A percentile compares a stretch with the other conserved stretches of the same genome.
Evolutionary conservation across 2,888 invertebrate species (phyloP).

Genomic region (Cataglyphis rosenhaueri): DNA sequence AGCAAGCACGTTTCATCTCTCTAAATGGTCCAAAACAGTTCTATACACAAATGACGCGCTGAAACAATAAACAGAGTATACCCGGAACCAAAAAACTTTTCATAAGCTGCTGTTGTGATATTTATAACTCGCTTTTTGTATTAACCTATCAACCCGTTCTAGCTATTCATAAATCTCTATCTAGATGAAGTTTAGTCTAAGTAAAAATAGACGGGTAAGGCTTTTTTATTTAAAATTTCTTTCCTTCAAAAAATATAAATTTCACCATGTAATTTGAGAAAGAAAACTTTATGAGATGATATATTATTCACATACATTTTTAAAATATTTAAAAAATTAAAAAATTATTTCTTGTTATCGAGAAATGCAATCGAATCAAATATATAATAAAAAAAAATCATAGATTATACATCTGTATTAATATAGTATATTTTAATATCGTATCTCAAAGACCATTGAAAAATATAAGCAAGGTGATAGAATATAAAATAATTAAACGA

Average conservation of each 20-base stretch:
- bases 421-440: constrained; percentile 39
- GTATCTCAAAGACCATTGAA: constrained; percentile 28
- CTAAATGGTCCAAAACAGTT: constrained; percentile 22
- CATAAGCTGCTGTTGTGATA: constrained; percentile 38
- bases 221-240: constrained; percentile 16
- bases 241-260: neutral
- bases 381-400: constrained; percentile 9
- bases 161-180: constrained; percentile 33
- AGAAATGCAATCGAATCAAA: neutral
- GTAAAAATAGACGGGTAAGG: constrained; percentile 5
- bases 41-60: constrained; percentile 8
- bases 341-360: constrained; percentile 21
- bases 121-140: constrained; percentile 41
- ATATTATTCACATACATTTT: constrained; percentile 3
- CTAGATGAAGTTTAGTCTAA: constrained; percentile 5
- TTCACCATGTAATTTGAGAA: neutral
- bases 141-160: neutral
- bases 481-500: constrained; percentile 9
- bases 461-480: constrained; percentile 17
- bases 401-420: neutral
- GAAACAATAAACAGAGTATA: constrained; percentile 27
- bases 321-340: neutral
- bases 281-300: neutral
- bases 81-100: constrained; percentile 32
- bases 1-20: constrained; percentile 3